phyloP scores from a whole-genome alignment of 2,113 vertebrate genomes.

The Laterallus jamaicensis region DNA sequence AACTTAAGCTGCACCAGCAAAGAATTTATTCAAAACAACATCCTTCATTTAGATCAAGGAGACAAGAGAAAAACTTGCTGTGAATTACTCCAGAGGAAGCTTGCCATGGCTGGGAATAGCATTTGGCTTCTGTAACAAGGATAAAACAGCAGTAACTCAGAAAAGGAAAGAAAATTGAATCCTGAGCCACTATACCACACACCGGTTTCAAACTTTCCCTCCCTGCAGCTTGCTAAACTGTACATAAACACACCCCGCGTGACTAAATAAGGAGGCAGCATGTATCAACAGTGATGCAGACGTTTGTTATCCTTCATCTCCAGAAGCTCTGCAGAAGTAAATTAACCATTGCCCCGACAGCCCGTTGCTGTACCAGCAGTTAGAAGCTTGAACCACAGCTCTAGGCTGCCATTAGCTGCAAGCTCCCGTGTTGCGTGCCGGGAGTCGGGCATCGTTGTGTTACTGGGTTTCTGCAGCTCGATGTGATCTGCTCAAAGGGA shows the following conservation, averaged over 20 bases:
- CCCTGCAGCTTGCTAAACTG: not conserved
- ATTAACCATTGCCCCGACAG: not conserved
- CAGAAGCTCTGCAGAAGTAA: not conserved
- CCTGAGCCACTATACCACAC: not conserved
- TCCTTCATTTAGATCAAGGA: not conserved
- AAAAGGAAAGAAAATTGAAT: not conserved
- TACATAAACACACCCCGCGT: not conserved
- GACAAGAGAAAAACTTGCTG: not conserved
- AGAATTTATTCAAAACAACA: not conserved
- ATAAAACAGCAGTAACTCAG: not conserved
- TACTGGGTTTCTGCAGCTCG: fast-evolving
- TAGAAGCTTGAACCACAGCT: not conserved
- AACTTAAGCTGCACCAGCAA: not conserved
- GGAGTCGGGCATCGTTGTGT: fast-evolving
- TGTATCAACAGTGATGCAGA: fast-evolving
- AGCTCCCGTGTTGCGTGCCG: fast-evolving
- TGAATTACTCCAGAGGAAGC: not conserved
- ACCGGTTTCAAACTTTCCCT: not conserved
- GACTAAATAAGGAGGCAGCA: fast-evolving
- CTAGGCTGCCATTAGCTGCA: not conserved
- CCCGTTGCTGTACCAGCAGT: not conserved
- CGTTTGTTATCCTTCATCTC: not conserved
- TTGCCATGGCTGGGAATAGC: not conserved
- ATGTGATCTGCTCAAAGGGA: not conserved
- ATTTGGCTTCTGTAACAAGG: not conserved